Conservation (phyloP, 2,888 invertebrate genomes). For the Drosophila neotestacea region DNA sequence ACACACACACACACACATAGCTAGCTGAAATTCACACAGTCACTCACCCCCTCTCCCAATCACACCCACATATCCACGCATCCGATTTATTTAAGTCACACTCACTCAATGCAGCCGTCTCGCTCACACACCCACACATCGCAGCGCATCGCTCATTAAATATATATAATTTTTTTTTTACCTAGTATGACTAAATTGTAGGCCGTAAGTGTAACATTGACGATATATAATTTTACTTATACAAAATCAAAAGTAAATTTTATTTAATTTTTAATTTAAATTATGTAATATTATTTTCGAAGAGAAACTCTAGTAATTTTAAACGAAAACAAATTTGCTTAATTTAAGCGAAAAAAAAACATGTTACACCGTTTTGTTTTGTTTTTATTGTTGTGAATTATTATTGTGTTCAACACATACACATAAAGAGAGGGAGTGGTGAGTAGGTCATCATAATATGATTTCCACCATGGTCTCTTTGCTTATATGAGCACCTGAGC, state of each 20-base stretch:
- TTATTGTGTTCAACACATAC: too few relatives aligned
- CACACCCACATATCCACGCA: conserved; percentile 33
- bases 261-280: conserved; percentile 80
- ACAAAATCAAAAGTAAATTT: conserved; percentile 73
- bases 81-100: conserved; percentile 59
- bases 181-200: conserved; percentile 63
- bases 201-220: conserved; percentile 55
- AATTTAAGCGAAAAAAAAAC: conserved; percentile 58
- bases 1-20: conserved; percentile 31
- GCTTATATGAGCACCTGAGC: conserved; percentile 91
- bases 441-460: too few relatives aligned
- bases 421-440: too few relatives aligned
- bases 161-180: conserved; percentile 66
- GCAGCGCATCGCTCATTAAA: conserved; percentile 52
- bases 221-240: conserved; percentile 63
- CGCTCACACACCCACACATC: conserved; percentile 35
- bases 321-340: conserved; percentile 54
- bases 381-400: conserved; percentile 2
- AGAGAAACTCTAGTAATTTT: conserved; percentile 52
- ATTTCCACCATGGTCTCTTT: too few relatives aligned
- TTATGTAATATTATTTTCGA: conserved; percentile 72
- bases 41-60: conserved; percentile 30
- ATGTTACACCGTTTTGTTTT: conserved; percentile 8
- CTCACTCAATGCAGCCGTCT: conserved; percentile 45
- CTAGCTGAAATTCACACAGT: conserved; percentile 49